Conservation (phyloP, 2,113 vertebrate species). For the Bubalus kerabau region DNA sequence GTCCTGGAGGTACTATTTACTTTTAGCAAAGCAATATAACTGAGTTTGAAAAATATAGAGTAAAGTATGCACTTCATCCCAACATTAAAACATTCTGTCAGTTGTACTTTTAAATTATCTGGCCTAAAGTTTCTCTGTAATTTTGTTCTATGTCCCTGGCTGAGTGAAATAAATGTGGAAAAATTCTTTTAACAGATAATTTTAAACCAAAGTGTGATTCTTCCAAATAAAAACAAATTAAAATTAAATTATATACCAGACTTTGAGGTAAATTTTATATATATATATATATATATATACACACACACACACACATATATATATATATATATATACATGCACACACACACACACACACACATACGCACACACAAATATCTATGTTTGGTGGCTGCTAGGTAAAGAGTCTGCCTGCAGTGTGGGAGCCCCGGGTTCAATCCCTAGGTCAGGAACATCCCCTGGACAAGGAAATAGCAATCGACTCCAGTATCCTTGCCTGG, state of each 20-base stretch:
- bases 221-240: constrained; percentile 28
- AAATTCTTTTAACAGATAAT: constrained; percentile 5
- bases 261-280: not conserved
- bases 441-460: not conserved
- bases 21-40: constrained; percentile 58
- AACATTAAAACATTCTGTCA: constrained; percentile 54
- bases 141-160: not conserved
- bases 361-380: not conserved
- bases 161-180: constrained; percentile 21
- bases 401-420: not conserved
- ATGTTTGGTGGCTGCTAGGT: not conserved
- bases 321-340: too few species aligned
- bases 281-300: not conserved
- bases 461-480: not conserved
- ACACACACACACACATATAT: not conserved
- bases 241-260: constrained; percentile 7
- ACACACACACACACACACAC: not conserved
- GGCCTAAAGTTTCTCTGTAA: not conserved
- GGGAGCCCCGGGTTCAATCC: rapidly evolving
- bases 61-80: constrained; percentile 43
- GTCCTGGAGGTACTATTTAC: constrained; percentile 61
- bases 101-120: constrained; percentile 43
- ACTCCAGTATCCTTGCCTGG: not conserved
- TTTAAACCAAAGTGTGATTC: constrained; percentile 30
- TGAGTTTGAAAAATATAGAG: constrained; percentile 53